Conservation (phyloP, 2,113 vertebrate species). For the Callionymus lyra region DNA sequence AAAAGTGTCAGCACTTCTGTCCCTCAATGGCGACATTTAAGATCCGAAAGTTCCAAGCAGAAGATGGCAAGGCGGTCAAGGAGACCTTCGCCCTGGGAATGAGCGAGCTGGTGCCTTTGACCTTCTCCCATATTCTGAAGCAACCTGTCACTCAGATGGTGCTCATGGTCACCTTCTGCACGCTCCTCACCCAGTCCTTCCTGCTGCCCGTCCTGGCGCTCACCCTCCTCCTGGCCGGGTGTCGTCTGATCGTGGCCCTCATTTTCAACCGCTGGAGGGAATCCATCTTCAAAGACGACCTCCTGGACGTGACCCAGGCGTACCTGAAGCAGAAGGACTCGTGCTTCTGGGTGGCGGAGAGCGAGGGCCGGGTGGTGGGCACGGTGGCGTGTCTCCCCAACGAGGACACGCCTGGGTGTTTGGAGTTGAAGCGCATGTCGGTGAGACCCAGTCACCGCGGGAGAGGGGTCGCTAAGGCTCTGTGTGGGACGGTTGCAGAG, state of each 20-base stretch:
- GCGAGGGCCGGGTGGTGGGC: conserved; percentile 56
- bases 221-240: conserved; percentile 58
- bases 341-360: conserved; percentile 72
- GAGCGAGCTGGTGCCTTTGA: conserved; percentile 64
- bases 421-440: conserved; percentile 66
- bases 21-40: no score
- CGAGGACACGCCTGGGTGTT: neutral
- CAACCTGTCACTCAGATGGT: conserved; percentile 63
- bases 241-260: conserved; percentile 44
- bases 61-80: conserved; percentile 53
- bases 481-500: conserved; percentile 53
- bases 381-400: conserved; percentile 56
- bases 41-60: conserved; percentile 57
- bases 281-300: conserved; percentile 39
- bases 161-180: conserved; percentile 55
- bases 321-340: conserved; percentile 53
- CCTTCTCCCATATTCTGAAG: conserved; percentile 61
- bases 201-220: conserved; percentile 58
- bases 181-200: conserved; percentile 57
- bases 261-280: conserved; percentile 59
- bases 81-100: conserved; percentile 64
- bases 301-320: conserved; percentile 34
- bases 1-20: no score
- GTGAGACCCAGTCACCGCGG: conserved; percentile 56
- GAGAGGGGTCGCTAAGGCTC: conserved; percentile 61